Evolutionary conservation across 2,888 invertebrate species (phyloP).

Genomic region (Microdon myrmicae): DNA sequence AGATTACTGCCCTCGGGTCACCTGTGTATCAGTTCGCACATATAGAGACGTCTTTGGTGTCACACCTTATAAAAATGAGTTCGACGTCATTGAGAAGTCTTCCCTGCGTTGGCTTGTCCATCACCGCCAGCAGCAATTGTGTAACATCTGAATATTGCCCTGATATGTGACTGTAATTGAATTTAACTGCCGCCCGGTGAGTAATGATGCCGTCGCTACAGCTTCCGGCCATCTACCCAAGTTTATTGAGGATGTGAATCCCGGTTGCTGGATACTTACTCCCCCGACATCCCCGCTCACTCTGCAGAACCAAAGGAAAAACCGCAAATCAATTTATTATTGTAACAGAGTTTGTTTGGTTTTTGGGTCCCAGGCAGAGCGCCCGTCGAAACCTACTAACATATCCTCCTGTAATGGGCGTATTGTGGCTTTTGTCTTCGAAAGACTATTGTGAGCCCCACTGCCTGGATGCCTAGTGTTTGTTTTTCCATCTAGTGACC

Average conservation of each 20-base stretch:
- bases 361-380: slow-evolving; percentile 22
- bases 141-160: slow-evolving; percentile 5
- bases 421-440: slow-evolving; percentile 49
- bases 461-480: slow-evolving; percentile 15
- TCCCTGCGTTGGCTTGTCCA: too few relatives aligned
- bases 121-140: too few relatives aligned
- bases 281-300: slow-evolving; percentile 9
- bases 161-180: slow-evolving; percentile 30
- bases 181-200: slow-evolving; percentile 28
- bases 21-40: too few relatives aligned
- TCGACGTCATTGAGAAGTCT: too few relatives aligned
- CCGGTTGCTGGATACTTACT: slow-evolving; percentile 21
- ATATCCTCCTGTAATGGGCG: slow-evolving; percentile 47
- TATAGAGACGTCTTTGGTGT: too few relatives aligned
- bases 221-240: slow-evolving; percentile 23
- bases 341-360: slow-evolving; percentile 46
- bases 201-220: slow-evolving; percentile 40
- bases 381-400: slow-evolving; percentile 28
- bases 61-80: too few relatives aligned
- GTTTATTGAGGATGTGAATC: slow-evolving; percentile 14
- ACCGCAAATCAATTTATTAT: slow-evolving; percentile 52
- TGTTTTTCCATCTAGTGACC: slow-evolving; percentile 38
- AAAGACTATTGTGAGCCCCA: slow-evolving; percentile 31
- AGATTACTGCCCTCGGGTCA: too few relatives aligned
- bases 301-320: slow-evolving; percentile 11